Conservation (phyloP, 1,140 invertebrate genomes). For the Manduca sexta region DNA sequence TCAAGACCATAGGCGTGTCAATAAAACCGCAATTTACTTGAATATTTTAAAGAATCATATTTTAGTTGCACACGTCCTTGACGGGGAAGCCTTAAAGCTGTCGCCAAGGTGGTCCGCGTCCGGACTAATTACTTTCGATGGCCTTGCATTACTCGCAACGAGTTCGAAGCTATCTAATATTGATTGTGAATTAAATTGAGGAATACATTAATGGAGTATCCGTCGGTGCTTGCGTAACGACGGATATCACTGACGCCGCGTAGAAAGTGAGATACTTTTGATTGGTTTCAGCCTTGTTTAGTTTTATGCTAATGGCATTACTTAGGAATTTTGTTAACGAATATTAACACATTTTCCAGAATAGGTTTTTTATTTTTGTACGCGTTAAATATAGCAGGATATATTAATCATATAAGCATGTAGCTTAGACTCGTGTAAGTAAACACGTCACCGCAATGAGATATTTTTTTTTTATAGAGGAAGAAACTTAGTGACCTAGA, state of each 20-base stretch:
- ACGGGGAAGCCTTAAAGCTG: slow-evolving; percentile 44
- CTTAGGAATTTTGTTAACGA: too few species aligned
- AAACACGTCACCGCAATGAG: too few species aligned
- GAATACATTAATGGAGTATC: slow-evolving; percentile 11
- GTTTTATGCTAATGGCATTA: slow-evolving; percentile 13
- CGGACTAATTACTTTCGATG: slow-evolving; percentile 45
- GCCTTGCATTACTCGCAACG: slow-evolving; percentile 16
- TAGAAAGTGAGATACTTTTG: slow-evolving; percentile 25
- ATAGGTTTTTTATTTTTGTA: too few species aligned
- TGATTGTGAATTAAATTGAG: slow-evolving; percentile 29
- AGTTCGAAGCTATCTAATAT: slow-evolving; percentile 24
- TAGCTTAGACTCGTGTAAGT: too few species aligned
- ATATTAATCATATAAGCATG: too few species aligned
- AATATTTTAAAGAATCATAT: slow-evolving; percentile 12
- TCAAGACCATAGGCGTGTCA: background rate
- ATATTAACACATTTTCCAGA: too few species aligned
- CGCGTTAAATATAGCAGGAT: too few species aligned
- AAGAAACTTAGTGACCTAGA: too few species aligned
- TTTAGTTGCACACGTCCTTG: slow-evolving; percentile 26
- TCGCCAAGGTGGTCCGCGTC: slow-evolving; percentile 38
- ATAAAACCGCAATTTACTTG: slow-evolving; percentile 29
- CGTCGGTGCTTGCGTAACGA: slow-evolving; percentile 14
- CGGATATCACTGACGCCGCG: slow-evolving; percentile 5
- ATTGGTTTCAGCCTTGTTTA: slow-evolving; percentile 23
- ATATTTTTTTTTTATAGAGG: too few species aligned